These are phyloP conservation scores for Hoplodrina blanda DNA, from an alignment of 2,888 invertebrate genomes.

Conservation along the genomic window DNA sequence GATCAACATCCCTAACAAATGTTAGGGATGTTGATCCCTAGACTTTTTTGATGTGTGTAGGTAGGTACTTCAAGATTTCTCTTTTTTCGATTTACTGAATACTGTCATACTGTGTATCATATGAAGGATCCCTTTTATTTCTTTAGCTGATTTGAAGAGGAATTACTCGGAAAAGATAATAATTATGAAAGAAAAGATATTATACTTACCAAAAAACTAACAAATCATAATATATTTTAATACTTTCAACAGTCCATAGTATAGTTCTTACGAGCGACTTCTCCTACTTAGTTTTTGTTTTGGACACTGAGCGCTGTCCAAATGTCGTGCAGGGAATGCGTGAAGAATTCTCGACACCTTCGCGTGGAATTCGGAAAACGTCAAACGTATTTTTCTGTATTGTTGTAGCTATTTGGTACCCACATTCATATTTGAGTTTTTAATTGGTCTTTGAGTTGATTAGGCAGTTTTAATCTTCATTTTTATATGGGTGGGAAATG, in stretches of 20 bases:
- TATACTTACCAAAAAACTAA: neutral
- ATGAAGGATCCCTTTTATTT: neutral
- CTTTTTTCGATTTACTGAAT: neutral
- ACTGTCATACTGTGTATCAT: neutral
- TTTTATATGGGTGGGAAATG: neutral
- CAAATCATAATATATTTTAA: neutral
- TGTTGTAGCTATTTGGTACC: neutral
- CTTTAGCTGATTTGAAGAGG: neutral
- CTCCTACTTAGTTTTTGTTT: conserved; percentile 1
- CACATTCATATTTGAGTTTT: neutral
- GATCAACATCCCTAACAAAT: too few species aligned
- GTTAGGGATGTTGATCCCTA: too few species aligned
- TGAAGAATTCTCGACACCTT: conserved; percentile 13
- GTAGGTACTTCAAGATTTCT: conserved; percentile 11
- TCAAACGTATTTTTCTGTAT: conserved; percentile 4
- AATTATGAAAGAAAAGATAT: neutral
- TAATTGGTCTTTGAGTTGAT: neutral
- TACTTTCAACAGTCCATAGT: neutral
- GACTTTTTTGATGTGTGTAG: too few species aligned
- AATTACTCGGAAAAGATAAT: neutral
- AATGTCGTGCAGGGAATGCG: conserved; percentile 18
- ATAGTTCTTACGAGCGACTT: neutral
- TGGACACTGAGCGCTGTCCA: neutral
- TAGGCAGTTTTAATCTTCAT: neutral
- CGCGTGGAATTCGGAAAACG: conserved; percentile 7